Conservation (phyloP, 2,888 invertebrate species). For the Hipparchia semele region DNA sequence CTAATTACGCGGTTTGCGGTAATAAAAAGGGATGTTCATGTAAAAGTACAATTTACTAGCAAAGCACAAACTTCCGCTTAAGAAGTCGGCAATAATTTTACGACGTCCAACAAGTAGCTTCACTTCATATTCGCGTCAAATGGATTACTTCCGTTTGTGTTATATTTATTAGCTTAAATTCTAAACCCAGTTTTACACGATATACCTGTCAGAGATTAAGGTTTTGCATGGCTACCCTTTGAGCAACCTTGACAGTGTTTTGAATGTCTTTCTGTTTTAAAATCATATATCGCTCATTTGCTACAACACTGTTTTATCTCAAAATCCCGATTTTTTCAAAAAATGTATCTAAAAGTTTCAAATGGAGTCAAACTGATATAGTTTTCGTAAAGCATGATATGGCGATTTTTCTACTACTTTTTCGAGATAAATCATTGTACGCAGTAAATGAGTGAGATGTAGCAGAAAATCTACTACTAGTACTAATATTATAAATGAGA, state of each 20-base stretch:
- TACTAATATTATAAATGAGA: too few relatives aligned
- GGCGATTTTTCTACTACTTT: too few relatives aligned
- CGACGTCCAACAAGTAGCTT: conserved; percentile 37
- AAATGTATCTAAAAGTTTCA: too few relatives aligned
- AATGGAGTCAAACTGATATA: too few relatives aligned
- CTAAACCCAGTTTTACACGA: conserved; percentile 26
- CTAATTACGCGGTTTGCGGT: conserved; percentile 14
- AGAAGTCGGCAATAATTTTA: conserved; percentile 36
- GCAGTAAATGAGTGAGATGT: too few relatives aligned
- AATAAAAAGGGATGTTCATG: conserved; percentile 47
- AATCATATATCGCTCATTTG: too few relatives aligned
- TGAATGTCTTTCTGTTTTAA: neutral
- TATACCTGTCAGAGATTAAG: conserved; percentile 8
- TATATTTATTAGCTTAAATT: conserved; percentile 34
- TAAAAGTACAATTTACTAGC: conserved; percentile 32
- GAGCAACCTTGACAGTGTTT: neutral
- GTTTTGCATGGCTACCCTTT: conserved; percentile 4
- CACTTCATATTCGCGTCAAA: conserved; percentile 36
- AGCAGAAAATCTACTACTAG: too few relatives aligned
- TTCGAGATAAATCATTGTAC: too few relatives aligned
- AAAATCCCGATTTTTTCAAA: too few relatives aligned
- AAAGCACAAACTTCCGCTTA: conserved; percentile 32
- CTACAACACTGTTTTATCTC: too few relatives aligned
- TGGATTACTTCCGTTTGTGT: conserved; percentile 35
- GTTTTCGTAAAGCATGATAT: too few relatives aligned